These are phyloP conservation scores for Dasyurus viverrinus DNA, from an alignment of 2,113 vertebrate genomes.

Conservation along the genomic window DNA sequence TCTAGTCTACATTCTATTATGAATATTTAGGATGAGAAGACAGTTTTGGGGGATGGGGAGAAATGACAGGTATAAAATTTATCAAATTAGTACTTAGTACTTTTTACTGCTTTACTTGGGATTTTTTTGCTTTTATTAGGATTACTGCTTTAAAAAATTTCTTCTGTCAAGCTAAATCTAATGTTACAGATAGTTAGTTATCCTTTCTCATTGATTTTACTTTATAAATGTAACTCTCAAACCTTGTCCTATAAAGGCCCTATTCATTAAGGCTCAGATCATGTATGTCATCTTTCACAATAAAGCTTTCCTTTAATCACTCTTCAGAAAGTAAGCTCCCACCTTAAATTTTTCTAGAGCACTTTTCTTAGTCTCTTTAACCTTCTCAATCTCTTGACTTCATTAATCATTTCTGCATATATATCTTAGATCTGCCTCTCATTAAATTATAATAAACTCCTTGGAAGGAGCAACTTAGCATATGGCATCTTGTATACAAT, in stretches of 20 bases:
- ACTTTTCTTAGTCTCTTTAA: too few species aligned
- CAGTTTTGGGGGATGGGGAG: neutral
- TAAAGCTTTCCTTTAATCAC: neutral
- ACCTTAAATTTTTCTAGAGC: too few species aligned
- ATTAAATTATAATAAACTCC: too few species aligned
- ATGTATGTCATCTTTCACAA: too few species aligned
- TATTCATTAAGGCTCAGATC: neutral
- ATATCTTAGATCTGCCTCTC: too few species aligned
- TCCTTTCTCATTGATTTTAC: neutral
- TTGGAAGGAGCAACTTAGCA: too few species aligned
- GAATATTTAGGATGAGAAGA: neutral
- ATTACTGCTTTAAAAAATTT: neutral
- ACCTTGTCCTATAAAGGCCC: neutral
- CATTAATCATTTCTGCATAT: too few species aligned
- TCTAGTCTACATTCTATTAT: neutral
- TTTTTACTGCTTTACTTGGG: neutral
- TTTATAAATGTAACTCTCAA: neutral
- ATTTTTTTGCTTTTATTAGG: too few species aligned
- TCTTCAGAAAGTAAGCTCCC: neutral
- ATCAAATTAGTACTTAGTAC: neutral
- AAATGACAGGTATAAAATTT: neutral
- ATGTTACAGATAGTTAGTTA: neutral
- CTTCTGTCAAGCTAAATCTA: neutral
- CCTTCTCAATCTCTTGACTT: too few species aligned
- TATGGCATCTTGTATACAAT: too few species aligned